Evolutionary conservation across 2,113 vertebrate species (phyloP).

Genomic region (Ictidomys tridecemlineatus): DNA sequence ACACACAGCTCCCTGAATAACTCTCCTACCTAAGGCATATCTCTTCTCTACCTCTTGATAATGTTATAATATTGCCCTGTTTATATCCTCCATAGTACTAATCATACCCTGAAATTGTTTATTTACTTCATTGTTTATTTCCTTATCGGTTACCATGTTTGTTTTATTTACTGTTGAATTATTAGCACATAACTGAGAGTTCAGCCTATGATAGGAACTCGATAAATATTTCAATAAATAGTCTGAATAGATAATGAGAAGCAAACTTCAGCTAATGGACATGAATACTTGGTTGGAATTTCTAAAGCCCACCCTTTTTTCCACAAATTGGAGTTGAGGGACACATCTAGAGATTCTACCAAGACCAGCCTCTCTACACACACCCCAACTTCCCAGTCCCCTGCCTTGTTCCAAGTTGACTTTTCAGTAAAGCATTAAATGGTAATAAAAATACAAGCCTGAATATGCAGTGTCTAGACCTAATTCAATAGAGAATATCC

Average conservation of each 20-base stretch:
- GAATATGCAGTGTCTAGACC: slow-evolving; percentile 53
- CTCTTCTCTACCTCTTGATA: not conserved
- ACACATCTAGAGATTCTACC: not conserved
- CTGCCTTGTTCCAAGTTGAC: not conserved
- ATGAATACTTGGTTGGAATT: slow-evolving; percentile 42
- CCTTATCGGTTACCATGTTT: not conserved
- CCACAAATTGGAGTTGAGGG: not conserved
- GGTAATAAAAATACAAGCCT: slow-evolving; percentile 1
- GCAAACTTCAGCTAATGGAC: slow-evolving; percentile 10
- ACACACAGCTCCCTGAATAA: not conserved
- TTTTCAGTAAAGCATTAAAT: slow-evolving; percentile 32
- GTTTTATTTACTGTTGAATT: slow-evolving; percentile 20
- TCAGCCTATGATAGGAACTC: not conserved
- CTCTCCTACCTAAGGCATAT: not conserved
- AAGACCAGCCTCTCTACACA: not conserved
- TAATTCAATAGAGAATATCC: slow-evolving; percentile 78
- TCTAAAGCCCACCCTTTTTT: not conserved
- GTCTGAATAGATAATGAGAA: slow-evolving; percentile 25
- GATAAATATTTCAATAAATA: slow-evolving; percentile 21
- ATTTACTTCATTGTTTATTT: not conserved
- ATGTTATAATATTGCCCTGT: not conserved
- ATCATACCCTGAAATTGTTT: not conserved
- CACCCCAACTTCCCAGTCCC: not conserved
- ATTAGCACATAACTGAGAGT: not conserved
- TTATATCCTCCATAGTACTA: slow-evolving; percentile 2